Evolutionary conservation across 2,113 vertebrate species (phyloP).

Genomic region (Sula dactylatra): DNA sequence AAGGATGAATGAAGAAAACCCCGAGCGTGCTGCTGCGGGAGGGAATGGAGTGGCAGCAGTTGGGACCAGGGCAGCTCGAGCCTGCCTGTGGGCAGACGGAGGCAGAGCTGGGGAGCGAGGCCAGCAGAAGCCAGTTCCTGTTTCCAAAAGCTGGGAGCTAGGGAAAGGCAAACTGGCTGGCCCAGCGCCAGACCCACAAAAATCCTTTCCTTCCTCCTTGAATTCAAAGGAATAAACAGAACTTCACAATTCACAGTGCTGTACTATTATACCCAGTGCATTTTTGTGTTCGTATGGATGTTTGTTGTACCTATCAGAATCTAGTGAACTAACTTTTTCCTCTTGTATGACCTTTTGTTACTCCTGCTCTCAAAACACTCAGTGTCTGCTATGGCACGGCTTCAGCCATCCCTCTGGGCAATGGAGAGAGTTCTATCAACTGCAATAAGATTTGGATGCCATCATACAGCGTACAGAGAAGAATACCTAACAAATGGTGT

Average conservation of each 20-base stretch:
- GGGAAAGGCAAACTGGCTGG: neutral
- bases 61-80: neutral
- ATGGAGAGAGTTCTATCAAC: neutral
- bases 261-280: neutral
- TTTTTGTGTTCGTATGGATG: neutral
- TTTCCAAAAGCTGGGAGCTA: neutral
- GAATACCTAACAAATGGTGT: neutral
- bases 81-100: neutral
- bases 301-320: neutral
- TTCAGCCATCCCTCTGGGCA: neutral
- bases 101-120: neutral
- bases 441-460: neutral
- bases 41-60: neutral
- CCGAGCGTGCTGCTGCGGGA: neutral
- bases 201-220: constrained; percentile 48
- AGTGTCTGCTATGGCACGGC: neutral
- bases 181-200: neutral
- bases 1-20: neutral
- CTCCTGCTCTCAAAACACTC: neutral
- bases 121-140: neutral
- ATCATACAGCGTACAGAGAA: neutral
- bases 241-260: constrained; percentile 5
- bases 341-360: neutral
- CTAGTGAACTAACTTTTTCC: neutral
- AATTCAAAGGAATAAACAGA: constrained; percentile 44